Percentiles rank a stretch among this genome's conserved stretches.
phyloP scores from a whole-genome alignment of 2,888 invertebrate genomes.

The Acrobasis suavella region DNA sequence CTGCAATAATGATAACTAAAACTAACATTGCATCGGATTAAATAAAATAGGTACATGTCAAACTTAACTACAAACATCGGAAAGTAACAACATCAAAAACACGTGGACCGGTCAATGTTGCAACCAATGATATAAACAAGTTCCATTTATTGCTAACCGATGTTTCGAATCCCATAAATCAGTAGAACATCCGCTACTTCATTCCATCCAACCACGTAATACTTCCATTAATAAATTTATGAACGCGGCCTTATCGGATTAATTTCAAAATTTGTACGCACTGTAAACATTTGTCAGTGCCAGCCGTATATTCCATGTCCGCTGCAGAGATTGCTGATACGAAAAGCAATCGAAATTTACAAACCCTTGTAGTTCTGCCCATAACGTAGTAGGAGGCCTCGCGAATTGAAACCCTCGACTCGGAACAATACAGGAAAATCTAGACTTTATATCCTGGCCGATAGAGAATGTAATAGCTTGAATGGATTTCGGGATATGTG shows the following conservation, averaged over 20 bases:
- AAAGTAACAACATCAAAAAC: constrained; percentile 16
- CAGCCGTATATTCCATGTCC: constrained; percentile 62
- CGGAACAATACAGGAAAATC: constrained; percentile 41
- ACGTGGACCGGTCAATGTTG: constrained; percentile 41
- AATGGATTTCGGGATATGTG: constrained; percentile 49
- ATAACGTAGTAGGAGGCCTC: constrained; percentile 78
- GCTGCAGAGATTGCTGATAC: constrained; percentile 74
- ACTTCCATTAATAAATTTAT: constrained; percentile 58
- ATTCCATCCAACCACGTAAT: constrained; percentile 38
- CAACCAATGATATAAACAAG: constrained; percentile 65
- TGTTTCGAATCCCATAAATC: constrained; percentile 72
- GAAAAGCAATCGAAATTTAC: constrained; percentile 77
- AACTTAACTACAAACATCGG: background rate
- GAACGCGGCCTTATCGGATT: constrained; percentile 56
- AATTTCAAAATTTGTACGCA: constrained; percentile 73
- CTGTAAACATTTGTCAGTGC: constrained; percentile 76
- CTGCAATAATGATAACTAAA: background rate
- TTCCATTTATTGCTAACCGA: constrained; percentile 60
- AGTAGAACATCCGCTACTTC: constrained; percentile 69
- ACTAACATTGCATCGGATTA: background rate
- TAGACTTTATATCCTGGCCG: constrained; percentile 41
- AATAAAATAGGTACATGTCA: background rate
- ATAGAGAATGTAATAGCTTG: constrained; percentile 51
- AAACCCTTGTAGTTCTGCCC: constrained; percentile 77
- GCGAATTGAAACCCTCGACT: constrained; percentile 68